Evolutionary conservation across 1,140 invertebrate genomes (phyloP), one percentile per base, ranked within the genome.

Genomic region (Xylocopa sonorina): DNA sequence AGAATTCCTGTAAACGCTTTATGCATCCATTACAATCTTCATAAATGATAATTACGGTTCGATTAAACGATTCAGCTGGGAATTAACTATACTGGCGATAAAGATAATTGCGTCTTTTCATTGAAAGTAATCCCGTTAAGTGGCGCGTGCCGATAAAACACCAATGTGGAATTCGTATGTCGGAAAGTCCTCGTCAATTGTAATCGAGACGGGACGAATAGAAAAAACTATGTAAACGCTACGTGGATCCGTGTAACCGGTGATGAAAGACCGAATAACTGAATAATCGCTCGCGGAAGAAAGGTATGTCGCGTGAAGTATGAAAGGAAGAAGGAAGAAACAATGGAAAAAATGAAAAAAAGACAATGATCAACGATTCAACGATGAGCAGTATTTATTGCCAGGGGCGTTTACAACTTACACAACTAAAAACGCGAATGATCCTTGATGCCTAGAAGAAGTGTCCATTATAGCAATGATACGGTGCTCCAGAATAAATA

Each of bases 231-330:
- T n/a, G 24, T 14, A n/a, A 55, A 60, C 38, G 34, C 41, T 3
- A 16, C 18, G 71, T n/a, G 38, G 62, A 73, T 73, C 12, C 32
- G 24, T n/a, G n/a, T 24, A 24, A 16, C 12, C 24, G 3, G 16
- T 60, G 67, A 71, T 14, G 67, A 62, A 78, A 69, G 43, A 48
- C 24, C 50, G 27, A 34, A 46, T 74, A 74, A 51, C 41, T 29
- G 71, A 16, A 43, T 38, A 76, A 76, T 67, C 50, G 38, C 55
- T 68, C 7, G 5, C 0, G 3, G 50, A 68, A 57, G 73, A 76
- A 76, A 57, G 51, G 51, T 16, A 76, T 38, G 73, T 34, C 34
- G 34, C 27, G 14, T 10, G 16, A 10, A 2, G 3, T n/a, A 50
- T 5, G 6, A 29, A 78, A 62, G 46, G 38, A 50, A 58, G 34